Evolutionary conservation across 2,888 invertebrate genomes (phyloP).

Genomic region (Bruchidius siliquastri): DNA sequence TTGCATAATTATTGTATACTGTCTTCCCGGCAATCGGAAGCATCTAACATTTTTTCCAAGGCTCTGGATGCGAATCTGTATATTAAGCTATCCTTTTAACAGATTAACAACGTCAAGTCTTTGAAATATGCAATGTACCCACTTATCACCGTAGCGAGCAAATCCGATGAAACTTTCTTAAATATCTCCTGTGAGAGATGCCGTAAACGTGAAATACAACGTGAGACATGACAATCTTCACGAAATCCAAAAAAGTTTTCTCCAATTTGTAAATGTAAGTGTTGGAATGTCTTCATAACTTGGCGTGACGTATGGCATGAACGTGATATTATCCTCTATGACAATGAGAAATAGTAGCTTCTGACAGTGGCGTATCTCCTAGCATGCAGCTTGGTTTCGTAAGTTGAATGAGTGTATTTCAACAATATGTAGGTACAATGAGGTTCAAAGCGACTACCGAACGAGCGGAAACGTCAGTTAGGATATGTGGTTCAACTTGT

Average conservation of each 20-base stretch:
- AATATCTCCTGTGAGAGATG: slow-evolving; percentile 4
- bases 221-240: slow-evolving; percentile 36
- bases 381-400: no score
- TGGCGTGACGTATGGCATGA: slow-evolving; percentile 33
- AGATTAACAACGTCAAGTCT: background rate
- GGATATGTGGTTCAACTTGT: no score
- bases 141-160: background rate
- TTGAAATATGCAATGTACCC: background rate
- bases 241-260: slow-evolving; percentile 35
- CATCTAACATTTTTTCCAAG: no score
- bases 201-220: slow-evolving; percentile 28
- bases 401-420: no score
- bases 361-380: background rate
- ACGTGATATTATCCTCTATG: slow-evolving; percentile 38
- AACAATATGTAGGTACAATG: no score
- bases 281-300: slow-evolving; percentile 34
- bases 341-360: background rate
- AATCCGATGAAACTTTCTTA: background rate
- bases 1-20: no score
- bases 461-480: no score
- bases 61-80: no score
- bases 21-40: no score
- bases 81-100: no score
- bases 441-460: no score
- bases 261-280: slow-evolving; percentile 36